Evolutionary conservation across 2,113 vertebrate species (phyloP).

Genomic region (Ictalurus punctatus): DNA sequence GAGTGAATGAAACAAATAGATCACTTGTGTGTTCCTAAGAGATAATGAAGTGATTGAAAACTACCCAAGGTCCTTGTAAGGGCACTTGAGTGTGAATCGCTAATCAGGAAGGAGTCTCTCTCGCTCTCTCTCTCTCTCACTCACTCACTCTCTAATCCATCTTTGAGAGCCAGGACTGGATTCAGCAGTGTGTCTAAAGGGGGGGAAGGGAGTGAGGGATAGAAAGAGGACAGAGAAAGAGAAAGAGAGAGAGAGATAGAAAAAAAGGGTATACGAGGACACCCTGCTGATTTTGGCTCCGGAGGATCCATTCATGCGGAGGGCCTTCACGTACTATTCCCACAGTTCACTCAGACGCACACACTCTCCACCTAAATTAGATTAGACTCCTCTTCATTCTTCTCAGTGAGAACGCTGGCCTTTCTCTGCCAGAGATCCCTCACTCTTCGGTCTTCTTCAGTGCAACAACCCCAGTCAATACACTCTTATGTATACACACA

Average conservation of each 20-base stretch:
- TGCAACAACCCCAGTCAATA: background rate
- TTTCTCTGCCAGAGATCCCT: constrained; percentile 85
- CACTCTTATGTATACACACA: constrained; percentile 26
- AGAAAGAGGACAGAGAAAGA: constrained; percentile 29
- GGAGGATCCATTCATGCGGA: constrained; percentile 86
- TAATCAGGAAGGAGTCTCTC: constrained; percentile 83
- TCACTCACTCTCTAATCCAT: constrained; percentile 90
- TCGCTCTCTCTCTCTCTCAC: constrained; percentile 12
- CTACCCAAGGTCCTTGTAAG: constrained; percentile 85
- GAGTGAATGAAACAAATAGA: constrained; percentile 27
- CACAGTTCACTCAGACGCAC: constrained; percentile 81
- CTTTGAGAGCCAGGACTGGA: constrained; percentile 92
- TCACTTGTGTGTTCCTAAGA: constrained; percentile 33
- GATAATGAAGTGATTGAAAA: constrained; percentile 79
- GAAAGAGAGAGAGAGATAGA: constrained; percentile 30
- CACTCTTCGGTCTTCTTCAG: constrained; percentile 72
- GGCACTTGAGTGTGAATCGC: constrained; percentile 94
- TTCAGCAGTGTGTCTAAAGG: constrained; percentile 80
- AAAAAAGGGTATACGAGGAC: constrained; percentile 74
- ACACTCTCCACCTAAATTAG: constrained; percentile 96
- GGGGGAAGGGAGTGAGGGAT: constrained; percentile 7
- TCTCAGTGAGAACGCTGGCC: constrained; percentile 82
- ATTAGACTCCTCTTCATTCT: constrained; percentile 91
- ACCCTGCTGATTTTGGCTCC: constrained; percentile 96
- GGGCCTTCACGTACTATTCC: constrained; percentile 89